Percentiles rank a stretch among this genome's conserved stretches.
These are phyloP conservation scores for Rhizoglyphus robini DNA, from an alignment of 1,140 invertebrate species.

Conservation along the genomic window DNA sequence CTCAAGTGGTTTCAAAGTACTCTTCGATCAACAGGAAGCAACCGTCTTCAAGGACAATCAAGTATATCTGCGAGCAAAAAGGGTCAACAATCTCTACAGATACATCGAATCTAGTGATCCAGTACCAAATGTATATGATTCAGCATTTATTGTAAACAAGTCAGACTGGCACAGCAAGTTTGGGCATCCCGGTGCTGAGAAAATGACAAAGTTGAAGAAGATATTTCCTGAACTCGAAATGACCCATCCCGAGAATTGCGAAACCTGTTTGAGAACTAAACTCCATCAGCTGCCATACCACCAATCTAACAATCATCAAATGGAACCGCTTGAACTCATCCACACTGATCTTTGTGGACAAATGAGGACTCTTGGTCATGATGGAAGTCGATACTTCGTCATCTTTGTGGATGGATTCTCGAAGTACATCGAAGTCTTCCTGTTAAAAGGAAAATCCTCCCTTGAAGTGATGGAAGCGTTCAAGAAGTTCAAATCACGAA, in stretches of 20 bases:
- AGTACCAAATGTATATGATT: no score
- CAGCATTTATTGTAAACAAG: no score
- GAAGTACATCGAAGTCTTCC: background rate
- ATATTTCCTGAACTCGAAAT: background rate
- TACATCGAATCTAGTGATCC: no score
- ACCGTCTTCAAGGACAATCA: no score
- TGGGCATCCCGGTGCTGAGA: background rate
- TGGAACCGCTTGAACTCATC: background rate
- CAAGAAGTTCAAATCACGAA: background rate
- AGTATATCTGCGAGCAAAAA: no score
- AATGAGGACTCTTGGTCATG: background rate
- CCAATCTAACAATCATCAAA: background rate
- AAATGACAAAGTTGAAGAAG: background rate
- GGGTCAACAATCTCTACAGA: no score
- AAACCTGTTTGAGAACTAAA: background rate
- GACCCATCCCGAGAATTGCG: background rate
- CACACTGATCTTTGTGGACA: conserved; percentile 10
- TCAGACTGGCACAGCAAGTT: background rate
- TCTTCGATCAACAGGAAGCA: no score
- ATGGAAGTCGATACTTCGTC: conserved; percentile 17
- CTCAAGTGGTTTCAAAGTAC: no score
- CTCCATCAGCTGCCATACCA: background rate
- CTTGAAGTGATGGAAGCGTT: background rate
- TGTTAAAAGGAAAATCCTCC: conserved; percentile 3
- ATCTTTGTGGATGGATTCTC: conserved; percentile 11